Conservation (phyloP, 2,797 vertebrate genomes). For the Chiloscyllium punctatum region DNA sequence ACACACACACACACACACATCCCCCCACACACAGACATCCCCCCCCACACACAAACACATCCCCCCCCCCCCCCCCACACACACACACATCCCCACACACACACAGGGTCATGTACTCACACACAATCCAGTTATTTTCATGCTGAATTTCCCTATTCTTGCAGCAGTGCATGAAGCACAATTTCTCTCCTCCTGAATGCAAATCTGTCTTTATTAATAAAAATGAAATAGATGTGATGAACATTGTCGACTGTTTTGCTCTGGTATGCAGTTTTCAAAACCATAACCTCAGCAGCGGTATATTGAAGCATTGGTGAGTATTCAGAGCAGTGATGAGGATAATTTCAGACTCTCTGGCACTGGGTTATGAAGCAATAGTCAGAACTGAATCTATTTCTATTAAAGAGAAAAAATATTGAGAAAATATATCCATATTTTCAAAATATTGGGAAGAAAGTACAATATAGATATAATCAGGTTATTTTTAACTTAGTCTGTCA, state of each 20-base stretch:
- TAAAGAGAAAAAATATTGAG: not conserved
- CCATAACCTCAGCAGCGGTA: not conserved
- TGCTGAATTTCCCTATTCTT: not conserved
- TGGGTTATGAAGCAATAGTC: not conserved
- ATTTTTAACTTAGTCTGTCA: not conserved
- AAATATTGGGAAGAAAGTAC: not conserved
- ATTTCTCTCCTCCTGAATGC: not conserved
- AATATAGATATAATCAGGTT: not conserved
- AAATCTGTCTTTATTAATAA: not conserved
- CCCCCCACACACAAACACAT: too few species aligned
- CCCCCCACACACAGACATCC: too few species aligned
- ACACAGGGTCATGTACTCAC: too few species aligned
- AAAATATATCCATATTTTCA: not conserved
- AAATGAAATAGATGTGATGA: not conserved
- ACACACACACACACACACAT: too few species aligned
- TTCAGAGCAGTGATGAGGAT: not conserved
- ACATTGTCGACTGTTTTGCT: not conserved
- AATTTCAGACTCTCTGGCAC: not conserved
- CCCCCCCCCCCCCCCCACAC: too few species aligned
- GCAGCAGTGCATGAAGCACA: not conserved
- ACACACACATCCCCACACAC: too few species aligned
- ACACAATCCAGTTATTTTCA: not conserved
- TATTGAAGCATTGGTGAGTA: not conserved
- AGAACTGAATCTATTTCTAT: conserved; percentile 3
- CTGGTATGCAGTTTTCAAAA: not conserved